These are phyloP conservation scores for Andrena chrysosceles DNA, from an alignment of 2,888 invertebrate genomes.

Conservation along the genomic window DNA sequence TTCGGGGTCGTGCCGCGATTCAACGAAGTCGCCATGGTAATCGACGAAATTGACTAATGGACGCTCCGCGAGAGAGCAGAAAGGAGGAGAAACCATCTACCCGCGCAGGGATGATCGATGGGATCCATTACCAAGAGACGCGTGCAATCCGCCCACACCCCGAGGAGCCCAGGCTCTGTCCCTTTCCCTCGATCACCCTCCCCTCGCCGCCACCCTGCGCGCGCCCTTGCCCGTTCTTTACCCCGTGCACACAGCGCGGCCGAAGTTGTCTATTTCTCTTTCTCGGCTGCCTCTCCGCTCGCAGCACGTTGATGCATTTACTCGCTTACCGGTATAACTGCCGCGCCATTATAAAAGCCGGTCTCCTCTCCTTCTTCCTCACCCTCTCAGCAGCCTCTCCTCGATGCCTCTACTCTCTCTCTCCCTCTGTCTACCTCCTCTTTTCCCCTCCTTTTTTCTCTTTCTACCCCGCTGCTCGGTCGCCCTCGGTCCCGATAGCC, in stretches of 20 bases:
- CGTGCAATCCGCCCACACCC: conserved; percentile 81
- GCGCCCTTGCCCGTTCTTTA: conserved; percentile 20
- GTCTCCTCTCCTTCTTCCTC: conserved; percentile 42
- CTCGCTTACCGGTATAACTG: conserved; percentile 71
- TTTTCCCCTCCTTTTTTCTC: conserved; percentile 7
- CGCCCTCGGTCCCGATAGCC: conserved; percentile 50
- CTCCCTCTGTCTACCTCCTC: conserved; percentile 17
- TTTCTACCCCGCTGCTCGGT: conserved; percentile 7
- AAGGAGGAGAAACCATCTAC: conserved; percentile 67
- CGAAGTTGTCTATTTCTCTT: conserved; percentile 63
- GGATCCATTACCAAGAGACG: conserved; percentile 78
- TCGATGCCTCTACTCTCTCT: conserved; percentile 24
- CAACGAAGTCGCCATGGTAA: conserved; percentile 58
- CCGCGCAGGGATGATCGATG: conserved; percentile 78
- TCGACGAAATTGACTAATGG: conserved; percentile 71
- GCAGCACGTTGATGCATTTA: conserved; percentile 68
- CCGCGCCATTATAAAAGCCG: conserved; percentile 70
- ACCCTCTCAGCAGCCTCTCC: conserved; percentile 3
- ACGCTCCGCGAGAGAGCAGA: conserved; percentile 59
- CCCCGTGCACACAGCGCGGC: conserved; percentile 40
- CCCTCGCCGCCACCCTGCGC: neutral
- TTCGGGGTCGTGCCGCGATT: conserved; percentile 37
- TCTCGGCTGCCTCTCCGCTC: conserved; percentile 49
- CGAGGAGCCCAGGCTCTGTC: conserved; percentile 66
- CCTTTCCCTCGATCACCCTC: conserved; percentile 42